Percentiles rank a stretch among this genome's conserved stretches.
These are phyloP conservation scores for Lasioglossum baleicum DNA, from an alignment of 1,140 invertebrate species.

Conservation along the genomic window DNA sequence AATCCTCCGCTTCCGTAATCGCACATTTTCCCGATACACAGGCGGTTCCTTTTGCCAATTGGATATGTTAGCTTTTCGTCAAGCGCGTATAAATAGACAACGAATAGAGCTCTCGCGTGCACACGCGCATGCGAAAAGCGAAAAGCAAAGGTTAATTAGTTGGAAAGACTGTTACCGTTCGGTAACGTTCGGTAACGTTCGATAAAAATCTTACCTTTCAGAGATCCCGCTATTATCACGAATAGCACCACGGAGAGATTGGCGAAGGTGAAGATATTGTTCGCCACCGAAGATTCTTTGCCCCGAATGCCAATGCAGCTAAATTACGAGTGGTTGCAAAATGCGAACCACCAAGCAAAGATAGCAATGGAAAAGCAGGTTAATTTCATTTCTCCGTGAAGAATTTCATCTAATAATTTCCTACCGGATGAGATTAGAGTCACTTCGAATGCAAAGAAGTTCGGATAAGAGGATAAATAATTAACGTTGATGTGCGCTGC, in stretches of 20 bases:
- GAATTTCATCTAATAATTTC: too few relatives aligned
- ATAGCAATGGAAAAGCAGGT: too few relatives aligned
- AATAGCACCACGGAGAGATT: slow-evolving; percentile 87
- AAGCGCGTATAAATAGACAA: too few relatives aligned
- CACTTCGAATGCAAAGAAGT: slow-evolving; percentile 84
- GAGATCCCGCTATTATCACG: slow-evolving; percentile 85
- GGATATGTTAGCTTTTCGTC: slow-evolving; percentile 80
- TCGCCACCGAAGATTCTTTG: slow-evolving; percentile 88
- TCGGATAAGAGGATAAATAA: slow-evolving; percentile 84
- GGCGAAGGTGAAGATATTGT: slow-evolving; percentile 87
- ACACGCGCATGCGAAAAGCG: too few relatives aligned
- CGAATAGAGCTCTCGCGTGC: too few relatives aligned
- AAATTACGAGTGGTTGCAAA: too few relatives aligned
- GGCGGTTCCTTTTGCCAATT: slow-evolving; percentile 86
- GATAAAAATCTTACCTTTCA: slow-evolving; percentile 85
- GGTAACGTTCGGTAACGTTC: too few relatives aligned
- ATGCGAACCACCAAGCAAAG: too few relatives aligned
- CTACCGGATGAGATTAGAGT: slow-evolving; percentile 82
- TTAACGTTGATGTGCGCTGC: slow-evolving; percentile 81
- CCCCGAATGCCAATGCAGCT: slow-evolving; percentile 83
- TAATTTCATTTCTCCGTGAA: too few relatives aligned
- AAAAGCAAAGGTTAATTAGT: too few relatives aligned
- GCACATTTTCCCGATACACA: slow-evolving; percentile 71
- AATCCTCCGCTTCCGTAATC: slow-evolving; percentile 88
- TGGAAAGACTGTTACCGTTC: too few relatives aligned